Conservation (phyloP, 2,113 vertebrate species). For the Sinocyclocheilus maitianheensis region DNA sequence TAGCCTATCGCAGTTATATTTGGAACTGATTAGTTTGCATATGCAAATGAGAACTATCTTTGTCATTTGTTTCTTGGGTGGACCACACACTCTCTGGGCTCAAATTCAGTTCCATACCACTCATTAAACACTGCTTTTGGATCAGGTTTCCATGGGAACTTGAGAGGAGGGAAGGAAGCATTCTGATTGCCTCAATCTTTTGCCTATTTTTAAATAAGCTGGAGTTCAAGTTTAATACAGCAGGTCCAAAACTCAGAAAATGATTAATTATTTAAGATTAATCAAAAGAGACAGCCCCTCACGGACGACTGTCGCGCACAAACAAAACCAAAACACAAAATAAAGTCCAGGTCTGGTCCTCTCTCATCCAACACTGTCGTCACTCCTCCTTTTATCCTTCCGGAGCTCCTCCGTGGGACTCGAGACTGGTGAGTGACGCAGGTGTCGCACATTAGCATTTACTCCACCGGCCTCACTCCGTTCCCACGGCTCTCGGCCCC, state of each 20-base stretch:
- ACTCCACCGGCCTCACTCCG: too few species aligned
- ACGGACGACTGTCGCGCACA: too few species aligned
- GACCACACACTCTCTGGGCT: slow-evolving; percentile 32
- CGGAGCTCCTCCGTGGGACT: too few species aligned
- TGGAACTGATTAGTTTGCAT: slow-evolving; percentile 58
- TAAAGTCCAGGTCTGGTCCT: too few species aligned
- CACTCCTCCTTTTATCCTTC: too few species aligned
- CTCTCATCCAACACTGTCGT: too few species aligned
- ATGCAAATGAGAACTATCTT: slow-evolving; percentile 59
- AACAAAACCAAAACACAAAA: too few species aligned
- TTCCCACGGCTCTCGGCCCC: too few species aligned
- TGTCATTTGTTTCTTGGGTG: slow-evolving; percentile 26
- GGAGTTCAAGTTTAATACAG: neutral
- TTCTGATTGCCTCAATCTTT: slow-evolving; percentile 16
- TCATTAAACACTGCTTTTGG: slow-evolving; percentile 52
- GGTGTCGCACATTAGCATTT: too few species aligned
- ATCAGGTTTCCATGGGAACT: slow-evolving; percentile 58
- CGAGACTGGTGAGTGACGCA: too few species aligned
- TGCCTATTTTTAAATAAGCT: slow-evolving; percentile 16
- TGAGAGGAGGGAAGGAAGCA: slow-evolving; percentile 21
- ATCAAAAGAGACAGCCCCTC: too few species aligned
- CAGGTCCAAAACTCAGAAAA: neutral
- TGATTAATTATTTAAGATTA: too few species aligned
- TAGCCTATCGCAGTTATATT: slow-evolving; percentile 53
- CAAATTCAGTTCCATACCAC: slow-evolving; percentile 50